Evolutionary conservation across 1,140 invertebrate genomes (phyloP).

Genomic region (Drosophila truncata): DNA sequence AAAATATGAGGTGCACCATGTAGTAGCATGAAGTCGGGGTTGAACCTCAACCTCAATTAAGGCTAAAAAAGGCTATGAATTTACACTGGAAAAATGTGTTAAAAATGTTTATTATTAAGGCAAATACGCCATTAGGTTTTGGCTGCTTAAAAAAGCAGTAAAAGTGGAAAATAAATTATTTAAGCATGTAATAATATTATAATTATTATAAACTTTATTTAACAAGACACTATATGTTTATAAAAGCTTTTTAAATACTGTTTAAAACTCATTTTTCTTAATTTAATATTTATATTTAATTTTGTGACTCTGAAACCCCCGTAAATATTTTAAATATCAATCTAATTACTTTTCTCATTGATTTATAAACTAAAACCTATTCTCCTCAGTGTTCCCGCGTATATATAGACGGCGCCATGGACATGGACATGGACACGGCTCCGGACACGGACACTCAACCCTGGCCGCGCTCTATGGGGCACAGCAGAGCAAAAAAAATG

Average conservation of each 20-base stretch:
- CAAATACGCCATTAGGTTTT: too few relatives aligned
- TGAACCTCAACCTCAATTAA: slow-evolving; percentile 47
- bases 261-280: too few relatives aligned
- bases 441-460: slow-evolving; percentile 57
- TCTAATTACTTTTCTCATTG: neutral
- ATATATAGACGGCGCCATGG: slow-evolving; percentile 42
- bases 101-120: too few relatives aligned
- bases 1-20: slow-evolving; percentile 80
- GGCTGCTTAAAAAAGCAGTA: neutral
- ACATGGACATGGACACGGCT: slow-evolving; percentile 47
- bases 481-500: slow-evolving; percentile 5
- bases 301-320: too few relatives aligned
- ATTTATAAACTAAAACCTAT: neutral
- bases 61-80: slow-evolving; percentile 18
- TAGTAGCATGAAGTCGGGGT: slow-evolving; percentile 44
- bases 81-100: neutral
- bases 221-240: too few relatives aligned
- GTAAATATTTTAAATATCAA: neutral
- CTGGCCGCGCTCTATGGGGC: slow-evolving; percentile 39
- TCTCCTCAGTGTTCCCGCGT: slow-evolving; percentile 3
- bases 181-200: neutral
- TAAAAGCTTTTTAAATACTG: neutral
- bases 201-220: neutral
- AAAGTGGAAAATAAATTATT: too few relatives aligned
- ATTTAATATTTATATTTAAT: neutral